Evolutionary conservation across 2,888 invertebrate genomes (phyloP).

Genomic region (Trisateles emortualis): DNA sequence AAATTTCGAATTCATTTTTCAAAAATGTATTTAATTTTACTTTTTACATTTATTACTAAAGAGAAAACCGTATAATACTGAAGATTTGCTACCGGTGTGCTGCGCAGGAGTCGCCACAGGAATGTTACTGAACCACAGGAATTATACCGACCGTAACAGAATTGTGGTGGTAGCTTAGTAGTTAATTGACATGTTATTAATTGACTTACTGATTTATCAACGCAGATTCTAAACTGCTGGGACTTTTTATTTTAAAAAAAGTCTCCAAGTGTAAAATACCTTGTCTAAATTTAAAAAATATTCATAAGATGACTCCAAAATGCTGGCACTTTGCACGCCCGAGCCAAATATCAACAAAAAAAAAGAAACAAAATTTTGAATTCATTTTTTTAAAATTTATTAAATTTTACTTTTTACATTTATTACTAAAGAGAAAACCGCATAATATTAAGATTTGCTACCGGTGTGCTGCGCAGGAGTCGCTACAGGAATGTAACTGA

Average conservation of each 20-base stretch:
- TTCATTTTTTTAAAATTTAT: conserved; percentile 63
- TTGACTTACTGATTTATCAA: too few species aligned
- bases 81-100: not conserved
- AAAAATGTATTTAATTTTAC: conserved; percentile 12
- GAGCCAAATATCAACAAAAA: conserved; percentile 59
- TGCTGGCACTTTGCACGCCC: conserved; percentile 68
- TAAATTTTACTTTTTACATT: conserved; percentile 2
- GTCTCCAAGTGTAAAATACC: too few species aligned
- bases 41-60: too few species aligned
- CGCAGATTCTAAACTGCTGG: too few species aligned
- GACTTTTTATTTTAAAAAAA: too few species aligned
- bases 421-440: too few species aligned
- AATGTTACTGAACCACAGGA: not conserved
- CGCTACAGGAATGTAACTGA: conserved; percentile 5
- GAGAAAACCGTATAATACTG: conserved; percentile 6
- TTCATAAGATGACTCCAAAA: conserved; percentile 73
- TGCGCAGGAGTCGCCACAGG: conserved; percentile 4
- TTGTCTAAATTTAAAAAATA: conserved; percentile 76
- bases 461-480: not conserved
- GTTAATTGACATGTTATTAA: too few species aligned
- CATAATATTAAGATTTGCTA: not conserved
- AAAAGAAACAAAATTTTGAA: conserved; percentile 53
- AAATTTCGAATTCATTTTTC: conserved; percentile 68
- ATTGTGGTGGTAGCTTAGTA: not conserved
- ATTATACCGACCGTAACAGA: not conserved